A percentile compares a stretch with the other conserved stretches of the same genome.
These are phyloP conservation scores for Carduelis carduelis DNA, from an alignment of 2,797 vertebrate species.

Conservation along the genomic window DNA sequence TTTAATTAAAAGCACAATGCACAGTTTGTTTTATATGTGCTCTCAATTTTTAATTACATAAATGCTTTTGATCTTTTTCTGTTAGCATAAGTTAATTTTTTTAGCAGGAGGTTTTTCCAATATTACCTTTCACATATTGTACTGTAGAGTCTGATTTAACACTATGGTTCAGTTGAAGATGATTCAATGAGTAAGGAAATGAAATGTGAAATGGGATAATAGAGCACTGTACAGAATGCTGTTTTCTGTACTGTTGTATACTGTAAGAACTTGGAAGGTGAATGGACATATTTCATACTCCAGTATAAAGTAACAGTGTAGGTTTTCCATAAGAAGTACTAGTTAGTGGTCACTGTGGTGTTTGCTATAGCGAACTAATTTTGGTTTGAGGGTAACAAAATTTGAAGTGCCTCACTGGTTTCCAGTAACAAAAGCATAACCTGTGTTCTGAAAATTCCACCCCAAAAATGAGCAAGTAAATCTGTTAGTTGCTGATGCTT, in stretches of 20 bases:
- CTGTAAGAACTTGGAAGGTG: neutral
- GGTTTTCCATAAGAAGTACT: neutral
- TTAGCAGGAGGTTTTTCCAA: neutral
- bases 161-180: neutral
- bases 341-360: neutral
- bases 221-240: neutral
- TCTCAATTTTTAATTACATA: neutral
- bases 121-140: neutral
- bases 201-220: neutral
- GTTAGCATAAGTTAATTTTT: neutral
- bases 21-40: neutral
- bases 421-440: neutral
- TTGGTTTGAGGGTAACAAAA: neutral
- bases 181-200: neutral
- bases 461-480: neutral
- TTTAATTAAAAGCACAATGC: constrained; percentile 21
- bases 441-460: neutral
- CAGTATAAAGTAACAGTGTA: neutral
- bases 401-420: neutral
- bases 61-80: constrained; percentile 20
- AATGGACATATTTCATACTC: neutral
- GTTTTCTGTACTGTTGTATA: neutral
- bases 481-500: neutral
- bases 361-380: neutral
- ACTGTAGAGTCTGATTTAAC: neutral